Evolutionary conservation across 2,113 vertebrate species (phyloP).

Genomic region (Campylorhamphus procurvoides): DNA sequence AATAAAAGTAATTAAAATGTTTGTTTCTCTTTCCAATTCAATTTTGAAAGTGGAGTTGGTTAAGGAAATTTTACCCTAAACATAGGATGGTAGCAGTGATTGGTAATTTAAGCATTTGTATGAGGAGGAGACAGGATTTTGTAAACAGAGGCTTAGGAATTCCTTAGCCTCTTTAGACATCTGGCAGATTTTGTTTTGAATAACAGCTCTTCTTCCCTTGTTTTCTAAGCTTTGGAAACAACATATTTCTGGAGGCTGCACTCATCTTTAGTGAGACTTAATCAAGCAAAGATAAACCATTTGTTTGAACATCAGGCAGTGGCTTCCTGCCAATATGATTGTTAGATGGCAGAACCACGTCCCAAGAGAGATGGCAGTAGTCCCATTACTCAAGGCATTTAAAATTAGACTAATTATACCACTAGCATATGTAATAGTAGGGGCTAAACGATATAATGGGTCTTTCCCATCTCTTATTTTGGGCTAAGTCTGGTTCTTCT

Average conservation of each 20-base stretch:
- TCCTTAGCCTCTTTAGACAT: conserved; percentile 69
- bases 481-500: neutral
- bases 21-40: conserved; percentile 4
- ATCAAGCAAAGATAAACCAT: conserved; percentile 49
- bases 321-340: neutral
- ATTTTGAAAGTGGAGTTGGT: conserved; percentile 25
- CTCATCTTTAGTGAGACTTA: conserved; percentile 10
- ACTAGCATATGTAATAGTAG: neutral
- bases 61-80: conserved; percentile 43
- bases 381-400: neutral
- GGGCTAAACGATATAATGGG: neutral
- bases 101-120: conserved; percentile 40
- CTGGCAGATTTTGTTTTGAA: conserved; percentile 62
- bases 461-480: neutral
- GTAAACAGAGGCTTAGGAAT: conserved; percentile 78
- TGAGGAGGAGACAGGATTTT: conserved; percentile 62
- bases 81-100: neutral
- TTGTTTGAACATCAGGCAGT: conserved; percentile 37
- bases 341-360: neutral
- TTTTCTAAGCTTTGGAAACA: conserved; percentile 60
- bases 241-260: conserved; percentile 65
- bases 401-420: conserved; percentile 16
- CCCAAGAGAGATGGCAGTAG: neutral
- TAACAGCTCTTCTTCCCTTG: conserved; percentile 53
- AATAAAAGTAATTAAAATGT: conserved; percentile 67